Evolutionary conservation across 2,888 invertebrate genomes (phyloP), one percentile per base, ranked within the genome.

Genomic region (Ormyrus pomaceus): DNA sequence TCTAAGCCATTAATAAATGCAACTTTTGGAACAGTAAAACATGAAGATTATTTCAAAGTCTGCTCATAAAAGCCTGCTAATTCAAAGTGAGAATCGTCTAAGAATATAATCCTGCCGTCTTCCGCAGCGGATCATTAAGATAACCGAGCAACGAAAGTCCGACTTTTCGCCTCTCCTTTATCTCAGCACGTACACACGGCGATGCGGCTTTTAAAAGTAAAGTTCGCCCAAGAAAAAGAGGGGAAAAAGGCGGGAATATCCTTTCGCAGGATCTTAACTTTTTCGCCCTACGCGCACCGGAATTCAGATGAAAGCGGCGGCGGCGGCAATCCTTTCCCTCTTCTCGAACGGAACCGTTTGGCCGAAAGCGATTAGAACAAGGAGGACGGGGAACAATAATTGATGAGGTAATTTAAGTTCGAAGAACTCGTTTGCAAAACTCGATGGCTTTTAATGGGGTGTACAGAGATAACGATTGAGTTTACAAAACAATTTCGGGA

Each of bases 391-490:
- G 61, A 46, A 19, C 71, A 72, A 73, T 73, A 73, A 79, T 79
- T 79, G 68, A 79, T 73, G 73, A 62, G 68, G 62, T 45, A 73
- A 73, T 79, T 79, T 73, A 79, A 79, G 78, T 79, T 79, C 45
- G 66, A 6, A n/a, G n/a, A 59, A 48, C 55, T 68, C 45, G 51
- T 61, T 61, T 61, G 61, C 61, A 61, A 71, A 61, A 51, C 61
- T 61, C 61, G 58, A 71, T 71, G 51, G 56, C 61, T 55, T 56
- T 69, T 56, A 69, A 56, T 56, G 48, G 51, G 46, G 19, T 34
- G 11, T 69, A 58, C 45, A 59, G 59, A 53, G 45, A 51, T 7
- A 62, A 7, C n/a, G 53, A 71, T 6, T 34, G 70, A 19, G 13
- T 19, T 34, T 34, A 34, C 34, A 34, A 34, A 34, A 34, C 34